Base-by-base conservation (phyloP, 2,113 vertebrate genomes). In the Rynchops niger region DNA sequence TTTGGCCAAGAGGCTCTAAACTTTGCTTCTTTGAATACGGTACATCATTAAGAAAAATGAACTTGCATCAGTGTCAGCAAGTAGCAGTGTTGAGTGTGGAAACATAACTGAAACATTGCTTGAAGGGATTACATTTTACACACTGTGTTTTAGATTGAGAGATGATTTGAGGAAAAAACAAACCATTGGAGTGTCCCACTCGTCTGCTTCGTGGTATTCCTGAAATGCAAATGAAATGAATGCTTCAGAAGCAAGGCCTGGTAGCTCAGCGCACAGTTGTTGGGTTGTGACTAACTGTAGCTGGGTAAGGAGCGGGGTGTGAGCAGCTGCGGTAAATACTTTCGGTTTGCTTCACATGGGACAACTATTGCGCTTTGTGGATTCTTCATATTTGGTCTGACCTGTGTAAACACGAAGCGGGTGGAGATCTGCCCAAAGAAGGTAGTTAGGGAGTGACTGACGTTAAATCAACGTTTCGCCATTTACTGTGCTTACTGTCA, bases 361-460 rank as follows among this genome's bases (percentile, higher is more conserved):
- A 49, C 5, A 2, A 11, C 29, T 91, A 0, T 20, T 71, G 69
- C 4, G 1, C 32, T 50, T 45, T 55, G 43, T 63, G 43, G 14
- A 15, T 81, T 65, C 67, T 49, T 43, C 17, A 3, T 29, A 29
- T 70, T 67, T 63, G 21, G 42, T 59, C 20, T 63, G 21, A 89
- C 52, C 42, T 50, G 73, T n/a, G 52, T 32, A 71, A 94, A 72
- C 73, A 40, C 0, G 0, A 77, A 26, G n/a, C 22, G 47, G n/a
- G 61, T 95, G 91, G 59, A 78, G 30, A 63, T 50, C 50, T 85
- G 70, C 92, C 70, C 3, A 3, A 4, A 63, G 47, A 45, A 49
- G 19, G 40, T 7, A 17, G 27, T 5, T 38, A 34, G 78, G 84
- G 78, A 91, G 58, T n/a, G 52, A 69, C 40, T 65, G 70, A 25